Percentiles rank a stretch among this genome's conserved stretches.
Evolutionary conservation across 2,888 invertebrate species (phyloP).

Genomic region (Phorcus lineatus): DNA sequence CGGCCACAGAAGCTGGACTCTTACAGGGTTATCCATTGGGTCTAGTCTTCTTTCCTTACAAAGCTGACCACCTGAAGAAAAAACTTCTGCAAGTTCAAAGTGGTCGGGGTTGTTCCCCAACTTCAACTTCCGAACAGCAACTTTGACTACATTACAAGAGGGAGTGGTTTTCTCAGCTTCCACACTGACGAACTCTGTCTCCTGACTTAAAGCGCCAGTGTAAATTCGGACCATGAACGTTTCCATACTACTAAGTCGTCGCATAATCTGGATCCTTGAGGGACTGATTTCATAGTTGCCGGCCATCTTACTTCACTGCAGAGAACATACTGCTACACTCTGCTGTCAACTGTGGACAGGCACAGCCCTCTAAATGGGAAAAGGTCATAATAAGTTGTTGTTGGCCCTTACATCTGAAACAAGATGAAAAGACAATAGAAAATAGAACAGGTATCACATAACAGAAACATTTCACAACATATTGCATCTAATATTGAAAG

Average conservation of each 20-base stretch:
- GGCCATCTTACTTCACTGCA: conserved; percentile 1
- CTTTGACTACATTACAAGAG: conserved; percentile 80
- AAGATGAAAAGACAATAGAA: not conserved
- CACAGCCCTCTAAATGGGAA: not conserved
- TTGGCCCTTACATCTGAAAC: conserved; percentile 3
- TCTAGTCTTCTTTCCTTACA: conserved; percentile 94
- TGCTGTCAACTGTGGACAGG: not conserved
- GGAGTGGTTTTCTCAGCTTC: conserved; percentile 68
- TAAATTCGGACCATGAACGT: conserved; percentile 71
- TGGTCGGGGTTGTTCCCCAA: conserved; percentile 53
- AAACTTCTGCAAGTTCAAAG: conserved; percentile 81
- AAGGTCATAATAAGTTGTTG: not conserved
- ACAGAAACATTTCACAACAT: too few species aligned
- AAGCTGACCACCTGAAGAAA: conserved; percentile 89
- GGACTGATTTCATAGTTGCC: conserved; percentile 30
- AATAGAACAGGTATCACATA: too few species aligned
- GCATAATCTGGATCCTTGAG: conserved; percentile 48
- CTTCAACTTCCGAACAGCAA: conserved; percentile 61
- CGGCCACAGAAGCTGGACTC: conserved; percentile 78
- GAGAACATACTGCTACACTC: not conserved
- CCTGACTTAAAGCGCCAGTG: conserved; percentile 62
- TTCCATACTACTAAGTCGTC: conserved; percentile 67
- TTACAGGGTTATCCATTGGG: conserved; percentile 79
- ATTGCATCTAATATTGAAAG: too few species aligned
- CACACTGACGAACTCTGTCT: conserved; percentile 64